These are phyloP conservation scores for Drosophila subsilvestris DNA, from an alignment of 2,888 invertebrate genomes.

Conservation along the genomic window DNA sequence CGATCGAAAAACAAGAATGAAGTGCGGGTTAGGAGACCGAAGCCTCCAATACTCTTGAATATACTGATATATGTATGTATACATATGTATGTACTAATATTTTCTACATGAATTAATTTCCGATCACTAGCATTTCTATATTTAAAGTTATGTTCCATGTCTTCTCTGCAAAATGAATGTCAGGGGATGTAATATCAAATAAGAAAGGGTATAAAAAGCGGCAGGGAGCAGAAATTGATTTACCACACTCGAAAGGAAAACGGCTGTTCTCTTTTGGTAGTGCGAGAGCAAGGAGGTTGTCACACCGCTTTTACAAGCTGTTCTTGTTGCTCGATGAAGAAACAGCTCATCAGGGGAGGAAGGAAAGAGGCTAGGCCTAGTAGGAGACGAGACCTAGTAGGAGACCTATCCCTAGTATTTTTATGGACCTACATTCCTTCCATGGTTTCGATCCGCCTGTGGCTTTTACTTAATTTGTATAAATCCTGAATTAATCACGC, in stretches of 20 bases:
- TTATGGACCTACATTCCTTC: neutral
- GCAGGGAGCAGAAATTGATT: neutral
- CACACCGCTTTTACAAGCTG: slow-evolving; percentile 79
- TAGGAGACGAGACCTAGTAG: slow-evolving; percentile 6
- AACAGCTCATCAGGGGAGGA: neutral
- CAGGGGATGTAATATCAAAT: too few relatives aligned
- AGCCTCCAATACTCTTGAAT: slow-evolving; percentile 6
- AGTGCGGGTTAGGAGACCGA: slow-evolving; percentile 21
- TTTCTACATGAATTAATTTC: too few relatives aligned
- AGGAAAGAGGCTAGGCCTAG: slow-evolving; percentile 5
- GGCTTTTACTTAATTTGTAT: slow-evolving; percentile 76
- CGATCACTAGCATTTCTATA: neutral
- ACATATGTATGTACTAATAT: too few relatives aligned
- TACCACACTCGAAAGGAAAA: neutral
- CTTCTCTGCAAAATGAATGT: too few relatives aligned
- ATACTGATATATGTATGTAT: neutral
- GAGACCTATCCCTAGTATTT: neutral
- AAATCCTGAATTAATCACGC: slow-evolving; percentile 79
- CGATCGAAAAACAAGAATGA: slow-evolving; percentile 54
- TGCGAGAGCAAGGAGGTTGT: slow-evolving; percentile 77
- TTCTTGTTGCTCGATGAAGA: neutral
- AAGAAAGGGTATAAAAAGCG: slow-evolving; percentile 34
- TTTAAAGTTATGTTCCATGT: neutral
- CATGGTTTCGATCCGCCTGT: slow-evolving; percentile 46
- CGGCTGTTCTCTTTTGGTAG: slow-evolving; percentile 12